These are phyloP conservation scores for Rambutsinella grinnellia DNA, from an alignment of 2,888 invertebrate species.

Conservation along the genomic window DNA sequence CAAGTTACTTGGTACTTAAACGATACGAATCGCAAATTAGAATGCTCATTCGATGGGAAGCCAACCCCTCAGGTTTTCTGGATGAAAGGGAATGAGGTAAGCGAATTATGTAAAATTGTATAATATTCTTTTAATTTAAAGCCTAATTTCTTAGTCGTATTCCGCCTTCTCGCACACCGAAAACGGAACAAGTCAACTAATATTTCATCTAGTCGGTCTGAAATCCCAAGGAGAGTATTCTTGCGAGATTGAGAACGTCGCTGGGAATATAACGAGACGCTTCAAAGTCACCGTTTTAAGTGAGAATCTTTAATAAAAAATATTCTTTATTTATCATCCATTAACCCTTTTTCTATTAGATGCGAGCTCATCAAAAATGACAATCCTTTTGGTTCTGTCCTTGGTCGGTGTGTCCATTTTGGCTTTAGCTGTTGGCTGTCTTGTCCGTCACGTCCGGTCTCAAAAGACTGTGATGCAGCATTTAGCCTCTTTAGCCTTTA, in stretches of 20 bases:
- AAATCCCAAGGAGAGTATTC: conserved; percentile 54
- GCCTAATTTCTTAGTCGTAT: background rate
- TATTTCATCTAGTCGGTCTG: conserved; percentile 46
- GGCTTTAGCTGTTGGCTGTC: background rate
- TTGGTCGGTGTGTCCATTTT: conserved; percentile 17
- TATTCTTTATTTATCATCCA: background rate
- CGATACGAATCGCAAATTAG: conserved; percentile 45
- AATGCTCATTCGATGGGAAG: conserved; percentile 45
- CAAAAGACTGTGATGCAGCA: conserved; percentile 47
- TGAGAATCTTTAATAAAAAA: conserved; percentile 25
- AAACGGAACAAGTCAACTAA: conserved; percentile 51
- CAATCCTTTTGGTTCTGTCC: conserved; percentile 13
- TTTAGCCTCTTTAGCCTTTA: conserved; percentile 51
- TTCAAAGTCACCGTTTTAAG: conserved; percentile 53
- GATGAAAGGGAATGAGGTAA: conserved; percentile 25
- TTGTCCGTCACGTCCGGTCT: conserved; percentile 20
- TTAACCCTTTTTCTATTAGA: conserved; percentile 9
- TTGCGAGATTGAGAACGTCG: conserved; percentile 56
- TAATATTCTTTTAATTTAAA: background rate
- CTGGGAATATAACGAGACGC: conserved; percentile 40
- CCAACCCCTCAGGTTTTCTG: conserved; percentile 54
- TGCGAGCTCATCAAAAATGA: background rate
- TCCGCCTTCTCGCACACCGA: background rate
- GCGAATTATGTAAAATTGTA: background rate
- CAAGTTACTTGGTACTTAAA: conserved; percentile 54